phyloP scores from a whole-genome alignment of 2,888 invertebrate genomes.

The Sinodicranocentrus sp. region DNA sequence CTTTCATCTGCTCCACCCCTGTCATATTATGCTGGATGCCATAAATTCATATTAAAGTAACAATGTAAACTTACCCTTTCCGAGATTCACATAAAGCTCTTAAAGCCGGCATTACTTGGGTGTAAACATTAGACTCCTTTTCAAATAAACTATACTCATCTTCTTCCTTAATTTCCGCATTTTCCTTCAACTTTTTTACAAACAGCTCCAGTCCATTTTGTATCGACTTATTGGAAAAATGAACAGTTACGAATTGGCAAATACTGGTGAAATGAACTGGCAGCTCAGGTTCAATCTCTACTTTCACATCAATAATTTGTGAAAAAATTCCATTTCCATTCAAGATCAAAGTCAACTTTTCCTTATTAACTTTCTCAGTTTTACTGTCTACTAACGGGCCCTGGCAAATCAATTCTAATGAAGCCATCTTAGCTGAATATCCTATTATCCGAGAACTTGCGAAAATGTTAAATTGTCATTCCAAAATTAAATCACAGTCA shows the following conservation, averaged over 20 bases:
- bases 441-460: too few species aligned
- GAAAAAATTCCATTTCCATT: slow-evolving; percentile 42
- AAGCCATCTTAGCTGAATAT: too few species aligned
- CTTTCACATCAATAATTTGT: slow-evolving; percentile 37
- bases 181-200: slow-evolving; percentile 66
- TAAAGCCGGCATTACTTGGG: slow-evolving; percentile 58
- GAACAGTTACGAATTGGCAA: slow-evolving; percentile 66
- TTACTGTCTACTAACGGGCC: slow-evolving; percentile 39
- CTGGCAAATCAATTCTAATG: too few species aligned
- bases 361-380: slow-evolving; percentile 43
- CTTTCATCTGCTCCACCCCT: too few species aligned
- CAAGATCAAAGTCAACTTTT: slow-evolving; percentile 46
- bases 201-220: slow-evolving; percentile 52
- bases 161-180: slow-evolving; percentile 70
- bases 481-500: too few species aligned
- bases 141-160: slow-evolving; percentile 68
- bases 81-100: slow-evolving; percentile 55
- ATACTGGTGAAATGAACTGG: slow-evolving; percentile 68
- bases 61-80: slow-evolving; percentile 46
- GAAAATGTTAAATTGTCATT: too few species aligned
- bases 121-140: slow-evolving; percentile 68
- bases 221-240: slow-evolving; percentile 8
- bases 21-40: too few species aligned
- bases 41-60: too few species aligned
- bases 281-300: slow-evolving; percentile 63